phyloP scores from a whole-genome alignment of 2,113 vertebrate species.

The Arothron firmamentum region DNA sequence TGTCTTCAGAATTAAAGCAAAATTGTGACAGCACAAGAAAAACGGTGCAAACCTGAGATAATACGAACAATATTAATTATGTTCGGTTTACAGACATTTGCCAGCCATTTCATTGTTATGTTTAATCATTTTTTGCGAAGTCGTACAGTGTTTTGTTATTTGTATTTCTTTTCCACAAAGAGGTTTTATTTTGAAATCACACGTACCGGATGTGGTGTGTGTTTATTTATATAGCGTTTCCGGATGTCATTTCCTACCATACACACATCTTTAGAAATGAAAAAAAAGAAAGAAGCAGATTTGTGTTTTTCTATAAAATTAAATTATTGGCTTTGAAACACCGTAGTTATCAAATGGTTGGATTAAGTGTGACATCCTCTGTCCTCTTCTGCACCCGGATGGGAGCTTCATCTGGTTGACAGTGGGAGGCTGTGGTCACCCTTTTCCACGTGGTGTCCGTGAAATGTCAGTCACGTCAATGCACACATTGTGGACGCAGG shows the following conservation, averaged over 20 bases:
- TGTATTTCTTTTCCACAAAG: neutral
- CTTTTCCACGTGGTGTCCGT: conserved; percentile 13
- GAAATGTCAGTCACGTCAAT: neutral
- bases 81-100: fast-evolving
- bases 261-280: neutral
- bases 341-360: conserved; percentile 10
- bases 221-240: neutral
- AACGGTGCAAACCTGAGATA: fast-evolving
- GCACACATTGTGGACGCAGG: neutral
- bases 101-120: neutral
- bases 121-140: neutral
- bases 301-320: neutral
- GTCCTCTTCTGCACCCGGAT: conserved; percentile 43
- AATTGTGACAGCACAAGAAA: neutral
- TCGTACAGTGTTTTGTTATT: neutral
- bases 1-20: conserved; percentile 44
- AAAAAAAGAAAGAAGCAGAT: fast-evolving
- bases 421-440: conserved; percentile 9
- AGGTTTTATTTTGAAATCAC: conserved; percentile 11
- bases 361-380: conserved; percentile 40
- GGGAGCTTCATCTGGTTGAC: conserved; percentile 16
- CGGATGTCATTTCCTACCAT: neutral
- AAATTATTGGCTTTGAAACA: conserved; percentile 13
- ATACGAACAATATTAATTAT: fast-evolving
- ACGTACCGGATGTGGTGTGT: conserved; percentile 16